phyloP scores from a whole-genome alignment of 2,797 vertebrate species.

The Prunella strophiata region DNA sequence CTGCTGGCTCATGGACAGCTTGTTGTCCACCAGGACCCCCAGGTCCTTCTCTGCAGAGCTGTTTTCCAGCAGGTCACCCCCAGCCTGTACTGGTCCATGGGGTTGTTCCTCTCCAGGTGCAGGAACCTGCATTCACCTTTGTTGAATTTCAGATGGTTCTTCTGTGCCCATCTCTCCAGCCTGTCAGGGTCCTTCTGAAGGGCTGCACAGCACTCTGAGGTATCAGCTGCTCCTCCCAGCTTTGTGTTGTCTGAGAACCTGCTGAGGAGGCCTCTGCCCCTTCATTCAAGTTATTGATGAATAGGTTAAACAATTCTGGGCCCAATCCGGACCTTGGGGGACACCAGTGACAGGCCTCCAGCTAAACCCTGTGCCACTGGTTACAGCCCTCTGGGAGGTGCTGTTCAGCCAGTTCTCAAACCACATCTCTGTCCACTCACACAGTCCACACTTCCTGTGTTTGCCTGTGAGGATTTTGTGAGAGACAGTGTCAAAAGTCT shows the following conservation, averaged over 20 bases:
- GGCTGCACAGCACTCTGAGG: neutral
- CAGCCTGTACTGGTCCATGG: neutral
- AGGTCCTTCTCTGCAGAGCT: neutral
- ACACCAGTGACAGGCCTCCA: neutral
- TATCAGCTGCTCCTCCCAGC: rapidly evolving
- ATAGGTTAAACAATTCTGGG: neutral
- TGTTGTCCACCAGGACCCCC: neutral
- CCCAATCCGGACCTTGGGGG: neutral
- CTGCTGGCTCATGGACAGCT: neutral
- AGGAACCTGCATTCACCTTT: rapidly evolving
- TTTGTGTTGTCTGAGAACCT: neutral
- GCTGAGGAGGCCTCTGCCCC: neutral
- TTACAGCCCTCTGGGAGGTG: neutral
- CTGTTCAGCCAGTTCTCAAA: neutral
- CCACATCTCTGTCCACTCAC: neutral
- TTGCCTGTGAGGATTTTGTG: neutral
- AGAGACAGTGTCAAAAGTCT: neutral
- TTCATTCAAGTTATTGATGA: neutral
- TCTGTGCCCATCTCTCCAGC: neutral
- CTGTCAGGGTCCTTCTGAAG: neutral
- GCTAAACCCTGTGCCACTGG: neutral
- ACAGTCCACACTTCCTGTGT: neutral
- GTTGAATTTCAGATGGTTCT: neutral
- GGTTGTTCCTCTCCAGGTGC: neutral
- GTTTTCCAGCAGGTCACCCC: neutral